Evolutionary conservation across 2,113 vertebrate genomes (phyloP).

Genomic region (Ia io): DNA sequence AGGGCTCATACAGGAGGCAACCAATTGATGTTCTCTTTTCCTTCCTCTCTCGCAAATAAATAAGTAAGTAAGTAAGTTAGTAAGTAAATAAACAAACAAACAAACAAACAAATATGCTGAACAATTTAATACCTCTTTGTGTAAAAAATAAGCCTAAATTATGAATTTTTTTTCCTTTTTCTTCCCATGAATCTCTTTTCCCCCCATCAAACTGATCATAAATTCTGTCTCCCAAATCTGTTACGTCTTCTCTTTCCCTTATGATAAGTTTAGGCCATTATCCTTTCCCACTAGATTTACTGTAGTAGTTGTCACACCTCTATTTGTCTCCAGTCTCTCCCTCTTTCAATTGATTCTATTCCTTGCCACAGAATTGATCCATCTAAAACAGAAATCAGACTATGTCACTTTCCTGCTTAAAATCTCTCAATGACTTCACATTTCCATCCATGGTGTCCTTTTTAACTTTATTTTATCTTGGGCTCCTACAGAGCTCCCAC

Average conservation of each 20-base stretch:
- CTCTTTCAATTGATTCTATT: background rate
- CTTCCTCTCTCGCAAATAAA: too few species aligned
- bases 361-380: conserved; percentile 33
- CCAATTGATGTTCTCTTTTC: background rate
- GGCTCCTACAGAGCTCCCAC: background rate
- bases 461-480: background rate
- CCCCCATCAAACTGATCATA: background rate
- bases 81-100: too few species aligned
- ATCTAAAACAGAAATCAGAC: conserved; percentile 3
- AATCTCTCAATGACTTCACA: background rate
- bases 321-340: background rate
- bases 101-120: background rate
- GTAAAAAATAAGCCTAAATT: background rate
- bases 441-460: background rate
- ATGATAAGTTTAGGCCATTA: background rate
- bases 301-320: background rate
- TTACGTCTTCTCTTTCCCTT: background rate
- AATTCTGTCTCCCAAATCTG: background rate
- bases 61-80: background rate
- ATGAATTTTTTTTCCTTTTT: background rate
- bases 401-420: background rate
- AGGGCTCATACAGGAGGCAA: background rate
- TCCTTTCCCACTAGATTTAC: conserved; percentile 19
- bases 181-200: background rate
- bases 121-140: background rate